Base-by-base conservation (phyloP, 2,113 vertebrate species). In the Abramis brama region DNA sequence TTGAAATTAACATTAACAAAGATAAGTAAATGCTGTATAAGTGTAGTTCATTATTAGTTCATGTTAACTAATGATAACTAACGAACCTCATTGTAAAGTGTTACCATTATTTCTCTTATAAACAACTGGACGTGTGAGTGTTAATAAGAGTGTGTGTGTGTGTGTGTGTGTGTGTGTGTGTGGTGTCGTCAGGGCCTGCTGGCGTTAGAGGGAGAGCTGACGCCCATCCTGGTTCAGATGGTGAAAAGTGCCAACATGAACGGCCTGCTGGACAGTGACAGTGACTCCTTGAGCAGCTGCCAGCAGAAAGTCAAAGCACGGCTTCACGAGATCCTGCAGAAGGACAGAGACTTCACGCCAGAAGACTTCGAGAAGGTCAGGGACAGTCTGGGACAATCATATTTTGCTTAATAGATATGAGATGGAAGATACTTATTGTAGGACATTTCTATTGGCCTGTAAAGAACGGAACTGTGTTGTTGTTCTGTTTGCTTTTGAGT, bases 181-280 rank as follows among this genome's bases (percentile, higher is more conserved):
- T 74, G 71, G 8, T 86, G 47, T 55, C 52, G 45, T 47, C 89
- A 97, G 97, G 97, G 97, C 76, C 92, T 97, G 1, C 88, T 97
- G 87, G 97, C 96, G 13, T 92, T 97, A 86, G 97, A 97, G 85
- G 97, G 97, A 33, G 97, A 97, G 88, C 94, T 97, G 81, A 97
- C 97, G 2, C 97, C 97, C 85, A 97, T 97, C 90, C 95, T 97
- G 86, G 96, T 97, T 79, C 97, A 97, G 89, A 97, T 97, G 97
- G 97, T 97, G 71, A 97, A 97, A 93, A 97, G 97, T 89, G 96
- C 97, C 84, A 97, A 97, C 85, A 97, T 97, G 96, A 97, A 97
- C 66, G 96, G 96, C 79, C 93, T 97, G n/a, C 90, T 97, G 92
- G 97, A 97, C 89, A 97, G 96, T 3, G 97, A 97, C 86, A 96